Evolutionary conservation across 1,140 invertebrate genomes (phyloP), one percentile per base, ranked within the genome.

Genomic region (Ceratitis capitata): DNA sequence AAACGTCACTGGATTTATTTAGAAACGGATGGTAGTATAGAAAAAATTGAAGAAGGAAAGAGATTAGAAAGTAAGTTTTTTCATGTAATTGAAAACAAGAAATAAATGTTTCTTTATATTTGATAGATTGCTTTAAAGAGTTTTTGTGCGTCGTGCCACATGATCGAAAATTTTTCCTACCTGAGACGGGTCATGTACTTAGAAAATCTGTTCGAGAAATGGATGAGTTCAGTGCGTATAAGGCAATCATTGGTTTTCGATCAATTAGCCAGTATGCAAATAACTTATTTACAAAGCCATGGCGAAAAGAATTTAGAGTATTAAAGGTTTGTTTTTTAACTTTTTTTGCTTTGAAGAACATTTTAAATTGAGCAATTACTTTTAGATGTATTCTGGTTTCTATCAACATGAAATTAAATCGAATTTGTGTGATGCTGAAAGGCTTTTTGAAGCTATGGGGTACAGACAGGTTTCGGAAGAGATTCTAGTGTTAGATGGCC

Each of bases 361-460:
- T 16, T 19, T 58, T 32, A 61, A 12, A 23, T 12, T n/a, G n/a
- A n/a, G n/a, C 19, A 23, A 82, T 69, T 56, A 9, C 87, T 86
- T 88, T 93, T 89, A 97, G 96, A 94, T 96, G 83, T 97, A 96
- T 89, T 96, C 95, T 87, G 97, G 97, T 23, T 97, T 95, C 92
- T 98, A 95, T 92, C 96, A 97, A 89, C 96, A 98, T 90, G 95
- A 97, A 89, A 95, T 98, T 45, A 95, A 97, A 88, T 94, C 95
- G 1, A 96, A 96, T 90, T 92, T 98, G 86, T 91, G 95, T 19
- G 95, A 95, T 85, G 95, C 95, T 1, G 95, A 96, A 87, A 92
- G 94, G 53, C 93, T 98, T 89, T 95, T 98, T 82, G 93, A 95
- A 87, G 93, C 95, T 84, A 96, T 98, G 96, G 97, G 97, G 1